Base-by-base conservation (phyloP, 1,140 invertebrate species). In the Augochlora pura region DNA sequence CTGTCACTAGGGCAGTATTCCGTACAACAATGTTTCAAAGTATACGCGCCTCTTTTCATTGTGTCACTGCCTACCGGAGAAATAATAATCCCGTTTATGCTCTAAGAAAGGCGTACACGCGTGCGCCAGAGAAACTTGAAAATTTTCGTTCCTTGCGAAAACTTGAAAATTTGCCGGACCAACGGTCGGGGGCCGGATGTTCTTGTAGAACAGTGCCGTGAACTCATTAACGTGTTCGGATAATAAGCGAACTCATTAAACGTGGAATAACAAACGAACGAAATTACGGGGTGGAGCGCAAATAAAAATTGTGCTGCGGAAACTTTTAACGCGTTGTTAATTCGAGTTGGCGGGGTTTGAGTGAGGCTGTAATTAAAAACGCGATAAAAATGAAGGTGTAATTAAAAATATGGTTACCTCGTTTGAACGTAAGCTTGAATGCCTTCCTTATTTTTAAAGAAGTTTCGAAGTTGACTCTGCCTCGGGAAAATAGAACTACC, bases 171-270 rank as follows among this genome's bases (percentile, higher is more conserved):
- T 52, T 52, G 18, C 18, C 18, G 49, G 14, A 14, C 16, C 49
- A 46, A 14, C 2, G 49, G 49, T 7, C 5, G 49, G 49, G 49
- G 49, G 49, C 16, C 18, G 3, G 49, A 16, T 52, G 49, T 52
- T 52, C 49, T 21, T 14, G 49, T 18, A 14, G 18, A 52, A 52
- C 16, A 6, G 14, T 52, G 18, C 27, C 32, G 62, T 16, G 32
- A 70, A 39, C 57, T 71, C 57, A 52, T 77, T 77, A 77, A 78
- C 39, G 27, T 25, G 77, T 59, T 78, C 64, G 60, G 46, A 65
- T 60, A 78, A 72, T 78, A 78, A 78, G 25, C 68, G 60, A 78
- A 78, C 68, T 78, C 69, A 57, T 78, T 78, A 73, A 78, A 57
- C 60, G 52, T 12, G 77, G 60, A 70, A 65, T 73, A 76, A 62